Evolutionary conservation across 2,113 vertebrate genomes (phyloP), one percentile per base, ranked within the genome.

Genomic region (Copsychus sechellarum): DNA sequence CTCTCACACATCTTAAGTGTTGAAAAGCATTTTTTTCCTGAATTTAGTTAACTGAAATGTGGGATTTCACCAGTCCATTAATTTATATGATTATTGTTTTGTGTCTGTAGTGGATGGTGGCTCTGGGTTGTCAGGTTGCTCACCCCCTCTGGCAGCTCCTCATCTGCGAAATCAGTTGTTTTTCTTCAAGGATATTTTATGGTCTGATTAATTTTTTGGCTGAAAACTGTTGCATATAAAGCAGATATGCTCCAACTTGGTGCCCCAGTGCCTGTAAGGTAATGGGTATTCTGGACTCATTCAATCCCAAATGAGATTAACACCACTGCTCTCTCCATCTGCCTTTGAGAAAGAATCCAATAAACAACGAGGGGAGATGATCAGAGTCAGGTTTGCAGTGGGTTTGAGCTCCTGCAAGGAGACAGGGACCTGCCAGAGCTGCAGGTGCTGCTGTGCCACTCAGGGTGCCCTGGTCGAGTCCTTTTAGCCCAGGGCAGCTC

Each of bases 291-390:
- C 26, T 34, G 51, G 50, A 34, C 67, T 76, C 61, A 14, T 38
- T 84, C 56, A 67, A 84, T 34, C 84, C 77, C 84, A 92, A 60
- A 94, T 79, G 87, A 92, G 81, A 91, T 89, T 81, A 84, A 84
- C 91, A 78, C 77, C 77, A 64, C 51, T 84, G 69, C 92, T 89
- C 51, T 89, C 90, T 95, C 96, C 93, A 92, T 95, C 92, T 95
- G 96, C 90, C 87, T 94, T 81, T 66, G 60, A 92, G 69, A 89
- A 89, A 81, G 77, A 81, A 78, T 92, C 78, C 87, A 90, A 34
- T 62, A 74, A 92, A 66, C 84, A 81, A 43, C 0, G 0, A 72
- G 47, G 64, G 47, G 45, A 51, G 73, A 58, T 74, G 34, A 58
- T 54, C 47, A 31, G 54, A 61, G 34, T 70, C 34, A 61, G 60